Conservation (phyloP, 2,113 vertebrate genomes). For the Phylloscopus trochilus region DNA sequence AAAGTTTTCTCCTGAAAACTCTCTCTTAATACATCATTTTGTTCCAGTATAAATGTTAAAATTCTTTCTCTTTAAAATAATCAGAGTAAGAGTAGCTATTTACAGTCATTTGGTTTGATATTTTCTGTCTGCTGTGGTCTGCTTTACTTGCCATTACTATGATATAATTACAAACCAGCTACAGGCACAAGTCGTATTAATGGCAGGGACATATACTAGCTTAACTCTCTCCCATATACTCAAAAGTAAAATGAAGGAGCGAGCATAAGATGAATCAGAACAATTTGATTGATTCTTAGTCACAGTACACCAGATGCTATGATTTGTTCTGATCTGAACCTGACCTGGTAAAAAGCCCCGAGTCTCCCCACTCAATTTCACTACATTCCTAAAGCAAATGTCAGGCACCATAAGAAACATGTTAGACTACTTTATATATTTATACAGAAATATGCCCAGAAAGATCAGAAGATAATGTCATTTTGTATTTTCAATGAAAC, state of each 20-base stretch:
- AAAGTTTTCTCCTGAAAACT: background rate
- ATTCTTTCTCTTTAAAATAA: background rate
- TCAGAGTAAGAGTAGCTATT: background rate
- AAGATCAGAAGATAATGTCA: background rate
- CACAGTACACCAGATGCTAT: slow-evolving; percentile 50
- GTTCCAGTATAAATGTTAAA: background rate
- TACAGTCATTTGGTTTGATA: background rate
- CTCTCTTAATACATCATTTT: background rate
- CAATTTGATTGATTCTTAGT: slow-evolving; percentile 42
- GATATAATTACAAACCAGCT: slow-evolving; percentile 20
- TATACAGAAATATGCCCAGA: background rate
- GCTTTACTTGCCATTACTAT: background rate
- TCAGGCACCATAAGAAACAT: background rate
- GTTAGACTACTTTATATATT: background rate
- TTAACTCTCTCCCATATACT: slow-evolving; percentile 2
- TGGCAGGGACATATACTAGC: background rate
- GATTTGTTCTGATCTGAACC: slow-evolving; percentile 49
- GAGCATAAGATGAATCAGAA: slow-evolving; percentile 12
- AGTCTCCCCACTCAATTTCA: background rate
- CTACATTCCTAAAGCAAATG: background rate
- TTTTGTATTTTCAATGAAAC: background rate
- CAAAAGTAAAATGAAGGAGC: slow-evolving; percentile 36
- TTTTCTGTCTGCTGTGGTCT: background rate
- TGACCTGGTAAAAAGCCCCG: slow-evolving; percentile 22
- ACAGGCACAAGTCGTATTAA: slow-evolving; percentile 6